Conservation (phyloP, 2,797 vertebrate species). For the Sparus aurata region DNA sequence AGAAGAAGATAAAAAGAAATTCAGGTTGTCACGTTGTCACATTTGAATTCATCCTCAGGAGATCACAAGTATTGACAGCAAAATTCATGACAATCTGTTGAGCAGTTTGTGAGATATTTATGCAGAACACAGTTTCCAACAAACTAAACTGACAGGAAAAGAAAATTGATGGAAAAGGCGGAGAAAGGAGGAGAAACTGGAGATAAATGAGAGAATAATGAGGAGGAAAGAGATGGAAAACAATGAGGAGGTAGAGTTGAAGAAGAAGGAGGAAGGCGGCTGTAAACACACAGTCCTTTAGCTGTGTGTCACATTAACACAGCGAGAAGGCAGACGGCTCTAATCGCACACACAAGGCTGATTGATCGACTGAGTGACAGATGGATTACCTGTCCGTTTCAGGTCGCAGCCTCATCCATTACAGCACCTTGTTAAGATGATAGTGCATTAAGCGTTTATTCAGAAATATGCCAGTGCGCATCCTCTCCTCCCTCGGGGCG, state of each 20-base stretch:
- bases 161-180: background rate
- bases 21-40: background rate
- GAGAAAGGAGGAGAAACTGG: too few species aligned
- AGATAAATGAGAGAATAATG: background rate
- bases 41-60: background rate
- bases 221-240: background rate
- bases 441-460: conserved; percentile 51
- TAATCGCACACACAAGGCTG: conserved; percentile 24
- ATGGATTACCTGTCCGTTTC: conserved; percentile 61
- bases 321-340: background rate
- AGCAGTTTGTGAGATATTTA: background rate
- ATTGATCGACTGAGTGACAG: conserved; percentile 53
- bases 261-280: background rate
- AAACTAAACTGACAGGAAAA: background rate
- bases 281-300: conserved; percentile 14
- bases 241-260: background rate
- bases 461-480: conserved; percentile 45
- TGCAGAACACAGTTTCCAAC: background rate
- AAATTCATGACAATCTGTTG: background rate
- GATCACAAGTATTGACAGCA: background rate
- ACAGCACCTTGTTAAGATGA: conserved; percentile 48
- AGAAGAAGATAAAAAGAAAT: too few species aligned
- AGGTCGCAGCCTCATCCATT: conserved; percentile 58
- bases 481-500: conserved; percentile 37
- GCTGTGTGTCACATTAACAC: conserved; percentile 25